These are phyloP conservation scores for Brachyhypopomus occidentalis DNA, from an alignment of 2,113 vertebrate genomes.

Conservation along the genomic window DNA sequence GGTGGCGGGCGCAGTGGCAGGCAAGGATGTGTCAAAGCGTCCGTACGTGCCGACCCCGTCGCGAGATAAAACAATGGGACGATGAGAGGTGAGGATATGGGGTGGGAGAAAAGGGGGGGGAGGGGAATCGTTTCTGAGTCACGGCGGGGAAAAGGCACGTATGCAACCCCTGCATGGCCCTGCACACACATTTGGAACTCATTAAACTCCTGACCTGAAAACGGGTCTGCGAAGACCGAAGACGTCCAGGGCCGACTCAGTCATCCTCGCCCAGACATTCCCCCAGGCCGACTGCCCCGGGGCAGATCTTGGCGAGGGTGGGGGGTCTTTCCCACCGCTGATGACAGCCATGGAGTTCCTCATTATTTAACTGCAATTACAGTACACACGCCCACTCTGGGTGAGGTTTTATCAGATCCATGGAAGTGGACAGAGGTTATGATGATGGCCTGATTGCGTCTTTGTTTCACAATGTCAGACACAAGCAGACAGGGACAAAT, in stretches of 20 bases:
- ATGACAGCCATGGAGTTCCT: background rate
- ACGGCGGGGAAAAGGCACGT: conserved; percentile 58
- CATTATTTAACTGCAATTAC: background rate
- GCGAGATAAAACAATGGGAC: conserved; percentile 66
- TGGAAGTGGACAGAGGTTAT: background rate
- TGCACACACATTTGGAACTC: conserved; percentile 66
- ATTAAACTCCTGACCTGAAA: conserved; percentile 68
- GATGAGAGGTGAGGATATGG: conserved; percentile 50
- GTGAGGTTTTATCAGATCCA: background rate
- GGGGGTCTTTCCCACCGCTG: background rate
- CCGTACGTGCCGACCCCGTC: conserved; percentile 63
- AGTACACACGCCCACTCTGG: background rate
- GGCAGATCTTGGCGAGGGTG: background rate
- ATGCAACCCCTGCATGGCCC: conserved; percentile 50
- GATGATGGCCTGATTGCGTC: background rate
- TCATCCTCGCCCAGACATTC: conserved; percentile 41
- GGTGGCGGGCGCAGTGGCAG: conserved; percentile 41
- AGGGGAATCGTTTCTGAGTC: conserved; percentile 50
- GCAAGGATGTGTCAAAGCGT: conserved; percentile 44
- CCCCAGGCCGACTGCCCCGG: conserved; percentile 24
- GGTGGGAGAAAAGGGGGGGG: conserved; percentile 20
- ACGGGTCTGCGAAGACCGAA: conserved; percentile 50
- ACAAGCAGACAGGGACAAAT: background rate
- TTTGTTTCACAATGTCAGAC: background rate
- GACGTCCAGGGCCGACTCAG: conserved; percentile 49